Conservation (phyloP, 2,888 invertebrate genomes). For the Nycteola revayana region DNA sequence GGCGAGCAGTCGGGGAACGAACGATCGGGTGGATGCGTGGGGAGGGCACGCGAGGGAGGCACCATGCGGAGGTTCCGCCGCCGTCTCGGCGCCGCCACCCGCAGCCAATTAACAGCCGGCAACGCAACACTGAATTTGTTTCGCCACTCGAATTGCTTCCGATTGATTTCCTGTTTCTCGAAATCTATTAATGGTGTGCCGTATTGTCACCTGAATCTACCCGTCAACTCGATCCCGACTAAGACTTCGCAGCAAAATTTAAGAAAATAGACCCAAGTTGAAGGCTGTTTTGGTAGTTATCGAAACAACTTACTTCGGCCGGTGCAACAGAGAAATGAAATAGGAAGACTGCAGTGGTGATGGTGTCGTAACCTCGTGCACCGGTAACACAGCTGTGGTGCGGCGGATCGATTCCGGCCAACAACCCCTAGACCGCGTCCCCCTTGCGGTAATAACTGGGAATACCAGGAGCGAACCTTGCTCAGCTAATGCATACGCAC, state of each 20-base stretch:
- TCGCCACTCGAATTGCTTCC: conserved; percentile 75
- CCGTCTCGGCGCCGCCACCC: conserved; percentile 82
- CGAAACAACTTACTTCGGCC: conserved; percentile 29
- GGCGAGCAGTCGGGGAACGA: conserved; percentile 60
- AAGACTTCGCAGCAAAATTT: conserved; percentile 3
- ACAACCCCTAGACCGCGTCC: conserved; percentile 68
- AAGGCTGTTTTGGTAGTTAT: conserved; percentile 9
- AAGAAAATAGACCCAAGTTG: background rate
- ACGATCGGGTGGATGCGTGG: conserved; percentile 53
- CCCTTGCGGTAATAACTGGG: conserved; percentile 72
- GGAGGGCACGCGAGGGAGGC: conserved; percentile 56
- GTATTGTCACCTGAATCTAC: conserved; percentile 31
- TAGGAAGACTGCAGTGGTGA: conserved; percentile 52
- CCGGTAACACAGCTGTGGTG: conserved; percentile 61
- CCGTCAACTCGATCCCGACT: conserved; percentile 20
- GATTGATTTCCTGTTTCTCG: conserved; percentile 72
- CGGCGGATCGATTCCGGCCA: conserved; percentile 75
- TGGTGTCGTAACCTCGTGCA: conserved; percentile 68
- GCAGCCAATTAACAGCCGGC: conserved; percentile 80
- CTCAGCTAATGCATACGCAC: conserved; percentile 48
- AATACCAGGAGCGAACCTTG: conserved; percentile 67
- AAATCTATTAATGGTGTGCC: conserved; percentile 44
- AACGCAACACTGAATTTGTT: conserved; percentile 76
- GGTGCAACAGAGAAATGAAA: conserved; percentile 29
- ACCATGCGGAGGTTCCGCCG: conserved; percentile 80